Base-by-base conservation (phyloP, 2,113 vertebrate species). In the Alligator mississippiensis region DNA sequence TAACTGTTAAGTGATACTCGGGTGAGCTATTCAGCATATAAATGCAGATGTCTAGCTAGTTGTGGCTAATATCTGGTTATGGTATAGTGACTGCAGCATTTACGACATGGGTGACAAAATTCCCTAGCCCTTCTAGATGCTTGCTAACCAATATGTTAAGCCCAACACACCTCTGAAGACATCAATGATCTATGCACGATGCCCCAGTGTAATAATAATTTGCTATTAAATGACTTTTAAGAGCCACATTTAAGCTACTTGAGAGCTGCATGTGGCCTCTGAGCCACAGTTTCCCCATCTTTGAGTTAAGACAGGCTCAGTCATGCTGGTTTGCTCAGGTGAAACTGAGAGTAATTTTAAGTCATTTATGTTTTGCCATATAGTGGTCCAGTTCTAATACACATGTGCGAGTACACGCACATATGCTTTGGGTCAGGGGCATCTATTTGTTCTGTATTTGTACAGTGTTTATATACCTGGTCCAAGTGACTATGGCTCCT, bases 21-120 rank as follows among this genome's bases (percentile, higher is more conserved):
- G 76, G 75, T 70, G 91, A 96, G 94, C 93, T 80, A 5, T 9
- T 28, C 86, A 1, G 70, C 62, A 58, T 5, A 64, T 85, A 58
- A 62, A 82, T 80, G 77, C 57, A 85, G 90, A 68, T 94, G 87
- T 97, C 96, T 96, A 91, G 28, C 92, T 68, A 94, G 91, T 85
- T 38, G 62, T 85, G 90, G 85, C 88, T 84, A 68, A 58, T 84
- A 19, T 92, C 82, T 4, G 55, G 12, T 97, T 96, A 97, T 94
- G 94, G n/a, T 91, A 87, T 9, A 8, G 38, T 94, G 95, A 97
- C 90, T 80, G 88, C 75, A 76, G 11, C 91, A 1, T 84, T 84
- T 2, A 5, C 0, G 61, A 90, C 47, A 47, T 47, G 47, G 47
- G 47, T 47, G 47, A 47, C 47, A 9, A 47, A 47, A 47, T 47